Evolutionary conservation across 2,797 vertebrate genomes (phyloP).

Genomic region (Sphenopsis melanotis): DNA sequence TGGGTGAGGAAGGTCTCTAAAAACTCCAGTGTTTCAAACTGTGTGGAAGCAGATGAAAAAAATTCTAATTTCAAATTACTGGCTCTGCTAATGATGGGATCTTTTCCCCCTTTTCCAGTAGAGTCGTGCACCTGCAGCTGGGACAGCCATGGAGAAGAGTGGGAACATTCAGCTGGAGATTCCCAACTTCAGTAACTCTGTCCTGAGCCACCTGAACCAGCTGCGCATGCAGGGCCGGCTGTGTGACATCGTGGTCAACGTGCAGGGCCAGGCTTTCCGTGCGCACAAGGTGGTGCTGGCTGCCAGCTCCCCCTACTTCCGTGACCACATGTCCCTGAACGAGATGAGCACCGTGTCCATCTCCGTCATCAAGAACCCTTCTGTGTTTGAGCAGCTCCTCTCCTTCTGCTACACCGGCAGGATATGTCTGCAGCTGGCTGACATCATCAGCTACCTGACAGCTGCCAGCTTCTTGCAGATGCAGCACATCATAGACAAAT

Average conservation of each 20-base stretch:
- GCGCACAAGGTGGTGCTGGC: slow-evolving; percentile 97
- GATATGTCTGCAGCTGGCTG: slow-evolving; percentile 91
- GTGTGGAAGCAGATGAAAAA: background rate
- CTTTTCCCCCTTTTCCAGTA: slow-evolving; percentile 13
- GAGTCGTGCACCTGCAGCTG: slow-evolving; percentile 53
- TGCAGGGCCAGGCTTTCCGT: slow-evolving; percentile 94
- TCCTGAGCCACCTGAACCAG: slow-evolving; percentile 94
- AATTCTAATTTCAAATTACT: background rate
- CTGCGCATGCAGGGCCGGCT: slow-evolving; percentile 94
- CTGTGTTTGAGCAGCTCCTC: slow-evolving; percentile 95
- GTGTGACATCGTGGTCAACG: slow-evolving; percentile 96
- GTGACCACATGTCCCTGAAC: slow-evolving; percentile 97
- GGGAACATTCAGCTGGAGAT: slow-evolving; percentile 96
- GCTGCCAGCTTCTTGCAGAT: slow-evolving; percentile 98
- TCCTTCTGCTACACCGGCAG: slow-evolving; percentile 96
- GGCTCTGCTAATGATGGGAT: background rate
- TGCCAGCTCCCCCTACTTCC: slow-evolving; percentile 97
- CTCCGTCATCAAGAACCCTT: slow-evolving; percentile 93
- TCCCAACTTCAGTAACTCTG: slow-evolving; percentile 97
- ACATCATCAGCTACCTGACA: slow-evolving; percentile 97
- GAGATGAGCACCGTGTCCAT: slow-evolving; percentile 98
- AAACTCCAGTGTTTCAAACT: background rate
- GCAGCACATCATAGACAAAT: slow-evolving; percentile 98
- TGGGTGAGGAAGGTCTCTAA: background rate
- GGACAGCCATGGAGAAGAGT: slow-evolving; percentile 88